These are phyloP conservation scores for Chelonoidis abingdonii DNA, from an alignment of 2,113 vertebrate genomes.

Conservation along the genomic window DNA sequence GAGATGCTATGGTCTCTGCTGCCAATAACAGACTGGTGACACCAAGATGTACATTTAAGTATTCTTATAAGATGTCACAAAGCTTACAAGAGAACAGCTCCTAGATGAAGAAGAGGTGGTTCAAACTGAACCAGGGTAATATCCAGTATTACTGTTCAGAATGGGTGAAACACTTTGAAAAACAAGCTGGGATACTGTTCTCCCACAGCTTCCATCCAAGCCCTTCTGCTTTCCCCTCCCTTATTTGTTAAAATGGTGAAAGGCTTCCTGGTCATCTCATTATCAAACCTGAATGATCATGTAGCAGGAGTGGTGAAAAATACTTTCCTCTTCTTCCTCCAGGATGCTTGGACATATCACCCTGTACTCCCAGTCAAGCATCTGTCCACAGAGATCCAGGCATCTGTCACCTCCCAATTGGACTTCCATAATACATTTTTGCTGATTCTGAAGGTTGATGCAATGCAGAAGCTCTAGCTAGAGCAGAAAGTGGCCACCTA, in stretches of 20 bases:
- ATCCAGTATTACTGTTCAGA: background rate
- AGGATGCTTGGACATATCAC: background rate
- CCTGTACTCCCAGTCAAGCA: background rate
- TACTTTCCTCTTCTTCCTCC: background rate
- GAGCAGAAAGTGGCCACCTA: background rate
- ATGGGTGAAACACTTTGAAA: background rate
- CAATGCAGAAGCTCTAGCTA: background rate
- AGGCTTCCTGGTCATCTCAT: background rate
- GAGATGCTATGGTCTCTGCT: background rate
- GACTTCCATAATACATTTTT: background rate
- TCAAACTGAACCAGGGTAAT: background rate
- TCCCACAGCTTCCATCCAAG: background rate
- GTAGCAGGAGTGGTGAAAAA: background rate
- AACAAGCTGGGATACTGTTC: background rate
- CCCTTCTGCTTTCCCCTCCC: background rate
- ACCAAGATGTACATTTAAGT: background rate
- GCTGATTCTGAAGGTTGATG: background rate
- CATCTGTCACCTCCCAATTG: background rate
- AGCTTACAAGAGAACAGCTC: constrained; percentile 1
- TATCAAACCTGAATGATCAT: background rate
- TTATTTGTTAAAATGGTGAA: background rate
- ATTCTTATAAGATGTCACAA: background rate
- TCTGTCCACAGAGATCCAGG: background rate
- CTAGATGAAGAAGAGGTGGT: constrained; percentile 3
- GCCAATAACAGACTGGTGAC: background rate